Evolutionary conservation across 2,113 vertebrate species (phyloP).

Genomic region (Sapayoa aenigma): DNA sequence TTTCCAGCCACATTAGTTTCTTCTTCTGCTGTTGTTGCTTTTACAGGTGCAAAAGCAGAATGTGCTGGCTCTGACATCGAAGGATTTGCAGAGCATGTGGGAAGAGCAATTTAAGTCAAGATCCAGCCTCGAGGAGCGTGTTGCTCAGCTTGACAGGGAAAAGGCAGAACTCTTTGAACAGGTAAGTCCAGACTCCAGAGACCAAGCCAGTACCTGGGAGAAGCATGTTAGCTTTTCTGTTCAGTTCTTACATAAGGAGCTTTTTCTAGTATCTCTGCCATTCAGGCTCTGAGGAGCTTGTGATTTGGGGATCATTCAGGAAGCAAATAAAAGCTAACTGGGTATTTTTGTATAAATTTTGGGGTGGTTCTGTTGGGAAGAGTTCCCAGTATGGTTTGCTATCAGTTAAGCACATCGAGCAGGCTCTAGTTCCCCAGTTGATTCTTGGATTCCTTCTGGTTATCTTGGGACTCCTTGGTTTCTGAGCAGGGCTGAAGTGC

Average conservation of each 20-base stretch:
- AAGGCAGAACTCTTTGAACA: conserved; percentile 44
- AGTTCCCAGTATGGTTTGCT: background rate
- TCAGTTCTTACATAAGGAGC: rapidly evolving
- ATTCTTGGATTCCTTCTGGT: background rate
- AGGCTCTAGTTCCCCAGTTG: background rate
- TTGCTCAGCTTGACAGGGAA: conserved; percentile 71
- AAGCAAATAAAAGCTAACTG: background rate
- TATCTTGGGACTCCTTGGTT: background rate
- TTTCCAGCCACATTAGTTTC: background rate
- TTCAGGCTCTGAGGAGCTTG: background rate
- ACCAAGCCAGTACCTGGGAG: background rate
- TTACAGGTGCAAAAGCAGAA: conserved; percentile 81
- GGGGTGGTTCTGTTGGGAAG: background rate
- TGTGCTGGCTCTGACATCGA: conserved; percentile 73
- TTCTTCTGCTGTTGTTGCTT: background rate
- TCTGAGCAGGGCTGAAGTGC: background rate
- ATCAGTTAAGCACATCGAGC: background rate
- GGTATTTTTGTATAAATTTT: background rate
- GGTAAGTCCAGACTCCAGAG: background rate
- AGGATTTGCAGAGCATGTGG: conserved; percentile 81
- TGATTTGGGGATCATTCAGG: background rate
- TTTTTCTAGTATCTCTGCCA: background rate
- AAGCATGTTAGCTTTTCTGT: background rate
- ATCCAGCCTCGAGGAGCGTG: conserved; percentile 75
- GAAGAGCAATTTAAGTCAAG: conserved; percentile 84